phyloP scores from a whole-genome alignment of 1,140 invertebrate genomes.

The Proctacanthus coquilletti region DNA sequence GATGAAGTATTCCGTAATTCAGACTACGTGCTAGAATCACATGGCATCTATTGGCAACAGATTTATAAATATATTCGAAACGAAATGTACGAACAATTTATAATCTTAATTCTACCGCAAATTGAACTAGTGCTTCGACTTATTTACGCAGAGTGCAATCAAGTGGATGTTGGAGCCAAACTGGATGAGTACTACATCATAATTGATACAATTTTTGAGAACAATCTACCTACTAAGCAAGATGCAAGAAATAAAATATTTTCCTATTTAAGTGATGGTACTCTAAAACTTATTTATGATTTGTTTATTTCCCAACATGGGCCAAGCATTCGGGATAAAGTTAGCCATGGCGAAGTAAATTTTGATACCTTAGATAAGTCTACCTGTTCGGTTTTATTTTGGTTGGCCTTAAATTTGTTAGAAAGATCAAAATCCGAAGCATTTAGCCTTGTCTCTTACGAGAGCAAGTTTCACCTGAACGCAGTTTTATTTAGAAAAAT shows the following conservation, averaged over 20 bases:
- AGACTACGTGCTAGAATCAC: too few species aligned
- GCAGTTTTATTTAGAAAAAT: not conserved
- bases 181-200: conserved; percentile 12
- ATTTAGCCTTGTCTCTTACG: conserved; percentile 3
- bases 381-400: conserved; percentile 5
- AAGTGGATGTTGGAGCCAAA: conserved; percentile 9
- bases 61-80: conserved; percentile 5
- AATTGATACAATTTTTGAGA: conserved; percentile 11
- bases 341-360: conserved; percentile 12
- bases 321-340: conserved; percentile 11
- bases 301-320: conserved; percentile 11
- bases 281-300: conserved; percentile 7
- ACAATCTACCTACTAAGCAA: not conserved
- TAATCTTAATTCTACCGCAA: conserved; percentile 9
- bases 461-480: conserved; percentile 10
- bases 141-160: conserved; percentile 8
- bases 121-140: conserved; percentile 10
- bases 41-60: conserved; percentile 6
- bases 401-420: conserved; percentile 4
- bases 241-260: not conserved
- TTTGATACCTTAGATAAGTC: conserved; percentile 4
- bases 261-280: conserved; percentile 3
- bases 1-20: too few species aligned
- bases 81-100: conserved; percentile 2
- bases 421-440: not conserved